A percentile compares a stretch with the other conserved stretches of the same genome.
Evolutionary conservation across 2,113 vertebrate species (phyloP).

Genomic region (Cyrtonyx montezumae): DNA sequence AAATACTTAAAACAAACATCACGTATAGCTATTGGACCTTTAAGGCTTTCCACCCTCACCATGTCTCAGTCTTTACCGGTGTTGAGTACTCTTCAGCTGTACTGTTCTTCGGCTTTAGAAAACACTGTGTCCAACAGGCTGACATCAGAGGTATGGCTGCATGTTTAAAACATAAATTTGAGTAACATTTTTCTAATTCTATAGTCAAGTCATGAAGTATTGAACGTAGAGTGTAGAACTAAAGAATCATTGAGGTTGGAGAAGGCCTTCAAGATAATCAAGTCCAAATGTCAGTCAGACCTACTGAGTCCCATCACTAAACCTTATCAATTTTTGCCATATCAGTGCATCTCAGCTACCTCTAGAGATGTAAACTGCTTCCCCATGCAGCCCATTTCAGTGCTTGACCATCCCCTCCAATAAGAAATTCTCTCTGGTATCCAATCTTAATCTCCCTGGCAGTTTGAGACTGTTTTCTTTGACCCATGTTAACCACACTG

Average conservation of each 20-base stretch:
- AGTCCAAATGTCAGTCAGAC: neutral
- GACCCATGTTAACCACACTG: neutral
- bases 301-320: neutral
- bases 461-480: neutral
- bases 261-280: neutral
- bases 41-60: conserved; percentile 91
- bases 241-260: neutral
- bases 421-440: neutral
- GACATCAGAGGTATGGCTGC: conserved; percentile 81
- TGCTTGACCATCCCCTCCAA: neutral
- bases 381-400: neutral
- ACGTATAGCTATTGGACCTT: conserved; percentile 89
- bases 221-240: neutral
- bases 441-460: neutral
- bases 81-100: conserved; percentile 90
- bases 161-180: neutral
- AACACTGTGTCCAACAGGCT: conserved; percentile 89
- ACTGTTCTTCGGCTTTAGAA: conserved; percentile 90
- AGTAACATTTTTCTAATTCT: neutral
- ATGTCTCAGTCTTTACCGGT: conserved; percentile 90
- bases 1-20: conserved; percentile 96
- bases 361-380: neutral
- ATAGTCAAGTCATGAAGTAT: fast-evolving
- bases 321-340: neutral
- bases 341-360: neutral